Percentiles rank a stretch among this genome's conserved stretches.
Evolutionary conservation across 2,888 invertebrate genomes (phyloP).

Genomic region (Drosophila dives): DNA sequence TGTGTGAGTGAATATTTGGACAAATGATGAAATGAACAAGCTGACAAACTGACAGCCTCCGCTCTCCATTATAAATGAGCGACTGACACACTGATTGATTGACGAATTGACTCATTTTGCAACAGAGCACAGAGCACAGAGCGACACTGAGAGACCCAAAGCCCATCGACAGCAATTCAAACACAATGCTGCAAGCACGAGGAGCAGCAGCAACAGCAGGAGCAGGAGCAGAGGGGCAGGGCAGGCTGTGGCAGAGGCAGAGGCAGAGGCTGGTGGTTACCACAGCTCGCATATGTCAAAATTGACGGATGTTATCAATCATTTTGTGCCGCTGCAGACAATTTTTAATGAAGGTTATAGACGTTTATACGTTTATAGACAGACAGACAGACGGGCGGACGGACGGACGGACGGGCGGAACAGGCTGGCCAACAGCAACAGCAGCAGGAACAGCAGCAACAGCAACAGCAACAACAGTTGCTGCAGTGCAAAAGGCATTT

Average conservation of each 20-base stretch:
- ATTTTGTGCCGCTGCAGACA: constrained; percentile 79
- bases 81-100: constrained; percentile 79
- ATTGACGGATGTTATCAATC: constrained; percentile 81
- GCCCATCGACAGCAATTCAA: constrained; percentile 7
- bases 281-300: constrained; percentile 76
- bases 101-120: constrained; percentile 77
- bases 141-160: constrained; percentile 6
- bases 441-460: neutral
- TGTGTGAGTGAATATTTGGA: constrained; percentile 36
- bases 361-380: constrained; percentile 69
- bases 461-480: constrained; percentile 13
- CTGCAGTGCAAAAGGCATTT: constrained; percentile 34
- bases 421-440: constrained; percentile 4
- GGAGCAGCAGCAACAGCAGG: neutral
- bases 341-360: constrained; percentile 80
- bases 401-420: constrained; percentile 14
- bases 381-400: neutral
- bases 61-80: constrained; percentile 69
- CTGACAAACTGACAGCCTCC: constrained; percentile 41
- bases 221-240: neutral
- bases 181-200: constrained; percentile 3
- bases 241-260: neutral
- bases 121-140: constrained; percentile 7
- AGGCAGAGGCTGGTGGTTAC: constrained; percentile 5
- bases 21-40: constrained; percentile 46